Base-by-base conservation (phyloP, 2,113 vertebrate species). In the Chaetops frenatus region DNA sequence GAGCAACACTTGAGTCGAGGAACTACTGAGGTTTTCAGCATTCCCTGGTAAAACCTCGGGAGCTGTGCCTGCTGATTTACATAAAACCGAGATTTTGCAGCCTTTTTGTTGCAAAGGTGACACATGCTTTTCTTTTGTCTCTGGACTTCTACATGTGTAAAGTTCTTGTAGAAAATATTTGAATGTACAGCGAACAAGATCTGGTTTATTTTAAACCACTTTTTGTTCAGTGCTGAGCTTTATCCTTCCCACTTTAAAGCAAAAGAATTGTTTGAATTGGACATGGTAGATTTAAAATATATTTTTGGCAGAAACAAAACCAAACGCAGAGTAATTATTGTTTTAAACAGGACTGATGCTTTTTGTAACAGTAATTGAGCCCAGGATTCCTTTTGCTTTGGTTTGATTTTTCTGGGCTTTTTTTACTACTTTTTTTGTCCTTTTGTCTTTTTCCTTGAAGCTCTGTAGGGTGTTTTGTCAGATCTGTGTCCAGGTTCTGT, bases 41-140 rank as follows among this genome's bases (percentile, higher is more conserved):
- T 84, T 92, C 87, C 78, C 81, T 66, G 78, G 81, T 79, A 84
- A 94, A 87, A 81, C 91, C 83, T 83, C 33, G 23, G 64, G 89
- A 87, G 70, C 92, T 2, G 22, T 72, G 81, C 61, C 80, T 89
- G 76, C 66, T 92, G 65, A 91, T 87, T 96, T 86, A 86, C 88
- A 92, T 82, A 91, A 83, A 89, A 57, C 89, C 12, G 19, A 92
- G 85, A 88, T 80, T 89, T 93, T 66, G 87, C 90, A 90, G 84
- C 78, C 93, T 94, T 87, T 82, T 65, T 86, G 83, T 87, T 93
- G 86, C 15, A 92, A 94, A 94, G 94, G 71, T 94, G 91, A 83
- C 92, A 88, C 92, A 56, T n/a, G 85, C 88, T 93, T 93, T 88
- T 10, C 95, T 96, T 95, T 96, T 95, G 93, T 96, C 65, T 81